These are phyloP conservation scores for Cherax destructor DNA, from an alignment of 1,140 invertebrate genomes.

Conservation along the genomic window DNA sequence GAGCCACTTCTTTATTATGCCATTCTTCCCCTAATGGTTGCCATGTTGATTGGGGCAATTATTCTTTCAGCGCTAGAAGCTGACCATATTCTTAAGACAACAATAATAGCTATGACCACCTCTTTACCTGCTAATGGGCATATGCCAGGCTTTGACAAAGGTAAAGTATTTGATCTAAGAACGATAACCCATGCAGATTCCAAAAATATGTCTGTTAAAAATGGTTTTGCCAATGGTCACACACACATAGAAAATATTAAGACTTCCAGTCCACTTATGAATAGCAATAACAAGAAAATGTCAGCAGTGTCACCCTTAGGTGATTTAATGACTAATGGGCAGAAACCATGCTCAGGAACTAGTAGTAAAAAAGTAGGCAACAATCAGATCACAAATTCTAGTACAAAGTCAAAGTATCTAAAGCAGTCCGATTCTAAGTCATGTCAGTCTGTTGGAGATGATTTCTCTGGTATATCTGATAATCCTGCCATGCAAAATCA, in stretches of 20 bases:
- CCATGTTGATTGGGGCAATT: slow-evolving; percentile 82
- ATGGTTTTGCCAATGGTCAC: slow-evolving; percentile 72
- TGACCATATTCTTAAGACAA: slow-evolving; percentile 80
- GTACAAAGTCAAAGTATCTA: slow-evolving; percentile 74
- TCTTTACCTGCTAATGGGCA: slow-evolving; percentile 62
- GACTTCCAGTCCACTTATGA: slow-evolving; percentile 18
- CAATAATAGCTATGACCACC: slow-evolving; percentile 64
- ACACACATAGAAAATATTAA: slow-evolving; percentile 70
- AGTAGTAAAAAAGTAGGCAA: slow-evolving; percentile 74
- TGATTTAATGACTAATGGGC: slow-evolving; percentile 75
- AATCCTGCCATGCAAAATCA: slow-evolving; percentile 36
- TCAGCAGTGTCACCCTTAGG: neutral
- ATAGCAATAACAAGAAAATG: slow-evolving; percentile 16
- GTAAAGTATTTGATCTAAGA: slow-evolving; percentile 70
- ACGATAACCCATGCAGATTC: slow-evolving; percentile 60
- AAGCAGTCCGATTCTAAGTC: slow-evolving; percentile 73
- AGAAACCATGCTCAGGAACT: slow-evolving; percentile 64
- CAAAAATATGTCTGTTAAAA: slow-evolving; percentile 71
- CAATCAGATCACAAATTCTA: slow-evolving; percentile 72
- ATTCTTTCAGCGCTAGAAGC: slow-evolving; percentile 85
- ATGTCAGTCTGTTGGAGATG: slow-evolving; percentile 73
- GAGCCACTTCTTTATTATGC: slow-evolving; percentile 85
- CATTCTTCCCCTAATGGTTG: slow-evolving; percentile 80
- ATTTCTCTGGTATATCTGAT: slow-evolving; percentile 63
- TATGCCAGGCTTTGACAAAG: slow-evolving; percentile 56